Evolutionary conservation across 2,888 invertebrate species (phyloP), one percentile per base, ranked within the genome.

Genomic region (Hypomecis punctinalis): DNA sequence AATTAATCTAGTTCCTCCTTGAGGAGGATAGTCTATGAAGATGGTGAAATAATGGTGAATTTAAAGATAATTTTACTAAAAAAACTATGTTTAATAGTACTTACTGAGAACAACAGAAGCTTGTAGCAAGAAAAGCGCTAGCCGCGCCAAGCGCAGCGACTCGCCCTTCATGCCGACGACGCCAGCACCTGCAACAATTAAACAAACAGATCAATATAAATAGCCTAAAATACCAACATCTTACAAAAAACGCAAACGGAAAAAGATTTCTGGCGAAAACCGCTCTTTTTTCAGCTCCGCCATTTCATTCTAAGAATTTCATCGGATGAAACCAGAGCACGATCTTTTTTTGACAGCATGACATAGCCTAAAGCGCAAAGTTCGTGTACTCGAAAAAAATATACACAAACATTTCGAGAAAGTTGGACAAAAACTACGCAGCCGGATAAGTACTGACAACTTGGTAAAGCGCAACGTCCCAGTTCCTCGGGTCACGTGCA

Each of bases 141-240:
- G 83, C 84, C 82, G 89, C 87, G 91, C 89, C 70, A 88, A 73
- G 83, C 89, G 89, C 84, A 90, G 87, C 84, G 85, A 83, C 71
- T 86, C 88, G 76, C 85, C 84, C 82, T 79, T 85, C 93, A 93
- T 93, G 67, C 75, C 84, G 84, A 80, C 75, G 75, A 64, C 72
- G 73, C 75, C 77, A 67, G 80, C 80, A 80, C 81, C 91, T 91
- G 83, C 5, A 77, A 79, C 75, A 79, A 77, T 70, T 63, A 69
- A 65, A 55, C 63, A 64, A 36, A 53, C 54, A 7, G 5, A 49
- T 49, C 57, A 47, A 67, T 60, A 56, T 42, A 37, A 48, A 56
- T 36, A 51, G 3, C 6, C 23, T 23, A 23, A 52, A 42, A 36
- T 11, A 42, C 10, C 23, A 23, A 23, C 23, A 23, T 39, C 5